Base-by-base conservation (phyloP, 2,888 invertebrate genomes). In the Hyalella azteca region DNA sequence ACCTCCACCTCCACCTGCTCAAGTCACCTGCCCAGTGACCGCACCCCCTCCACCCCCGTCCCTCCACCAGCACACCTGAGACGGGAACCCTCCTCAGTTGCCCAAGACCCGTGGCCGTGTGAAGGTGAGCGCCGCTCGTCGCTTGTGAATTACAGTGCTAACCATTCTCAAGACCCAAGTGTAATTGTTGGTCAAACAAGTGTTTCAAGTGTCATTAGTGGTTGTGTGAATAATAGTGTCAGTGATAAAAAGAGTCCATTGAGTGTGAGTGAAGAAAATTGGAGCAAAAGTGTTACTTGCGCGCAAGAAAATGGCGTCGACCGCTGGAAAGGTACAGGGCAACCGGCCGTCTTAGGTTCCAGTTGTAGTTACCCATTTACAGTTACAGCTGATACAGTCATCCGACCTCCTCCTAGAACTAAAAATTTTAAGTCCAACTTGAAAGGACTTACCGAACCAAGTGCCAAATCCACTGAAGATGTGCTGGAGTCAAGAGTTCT, bases 391-490 rank as follows among this genome's bases (percentile, higher is more conserved):
- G 36, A 66, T 11, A 5, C 15, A 4, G 32, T 19, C 1, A 66
- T 66, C 19, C 66, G 66, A 36, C 66, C 66, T 15, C 66, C 66
- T 29, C 66, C 66, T 36, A 22, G 66, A 36, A 36, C 66, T 36
- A 66, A 66, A 19, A n/a, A n/a, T n/a, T 7, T 19, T 9, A 66
- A 66, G 36, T 2, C 66, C 2, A 66, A 36, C 66, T 32, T 29
- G 32, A 66, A 36, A 32, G 26, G 1, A 19, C 36, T 29, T 3
- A n/a, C 39, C 36, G 59, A 59, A n/a, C 76, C 77, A 29, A 79
- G 81, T 39, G 83, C 45, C 36, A 81, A 83, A 60, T 80, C 81
- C 48, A 83, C 83, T 9, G 82, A 82, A 60, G 82, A 82, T 36
- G 82, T 81, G 40, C 54, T 78, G 19, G n/a, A n/a, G n/a, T n/a